Evolutionary conservation across 2,797 vertebrate species (phyloP).

Genomic region (Carcharodon carcharias): DNA sequence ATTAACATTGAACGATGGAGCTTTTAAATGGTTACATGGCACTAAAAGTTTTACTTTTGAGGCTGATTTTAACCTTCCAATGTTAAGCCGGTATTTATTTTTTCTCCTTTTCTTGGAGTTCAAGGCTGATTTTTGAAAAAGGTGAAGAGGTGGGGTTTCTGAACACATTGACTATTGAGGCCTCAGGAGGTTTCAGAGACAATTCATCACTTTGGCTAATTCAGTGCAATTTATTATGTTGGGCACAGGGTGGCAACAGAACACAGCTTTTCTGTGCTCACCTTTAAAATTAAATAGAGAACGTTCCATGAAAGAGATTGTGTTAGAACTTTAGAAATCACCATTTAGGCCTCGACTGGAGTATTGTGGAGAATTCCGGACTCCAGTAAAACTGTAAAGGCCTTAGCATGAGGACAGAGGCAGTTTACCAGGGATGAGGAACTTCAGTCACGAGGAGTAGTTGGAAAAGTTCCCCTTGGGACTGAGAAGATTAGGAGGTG

Average conservation of each 20-base stretch:
- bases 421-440: too few relatives aligned
- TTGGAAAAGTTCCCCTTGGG: not conserved
- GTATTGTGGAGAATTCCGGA: too few relatives aligned
- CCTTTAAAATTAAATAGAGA: not conserved
- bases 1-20: not conserved
- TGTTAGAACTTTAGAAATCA: not conserved
- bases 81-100: not conserved
- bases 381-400: not conserved
- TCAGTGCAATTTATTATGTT: not conserved
- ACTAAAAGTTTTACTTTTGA: not conserved
- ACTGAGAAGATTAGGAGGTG: not conserved
- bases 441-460: not conserved
- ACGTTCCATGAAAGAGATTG: not conserved
- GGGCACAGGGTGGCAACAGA: not conserved
- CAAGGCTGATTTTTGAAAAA: not conserved
- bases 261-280: not conserved
- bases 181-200: too few relatives aligned
- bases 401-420: not conserved
- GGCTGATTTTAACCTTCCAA: not conserved
- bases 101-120: not conserved
- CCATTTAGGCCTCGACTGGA: too few relatives aligned
- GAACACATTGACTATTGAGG: too few relatives aligned
- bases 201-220: too few relatives aligned
- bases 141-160: not conserved
- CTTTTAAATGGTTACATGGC: not conserved